Evolutionary conservation across 2,888 invertebrate species (phyloP).

Genomic region (Orthonychiurus folsomi): DNA sequence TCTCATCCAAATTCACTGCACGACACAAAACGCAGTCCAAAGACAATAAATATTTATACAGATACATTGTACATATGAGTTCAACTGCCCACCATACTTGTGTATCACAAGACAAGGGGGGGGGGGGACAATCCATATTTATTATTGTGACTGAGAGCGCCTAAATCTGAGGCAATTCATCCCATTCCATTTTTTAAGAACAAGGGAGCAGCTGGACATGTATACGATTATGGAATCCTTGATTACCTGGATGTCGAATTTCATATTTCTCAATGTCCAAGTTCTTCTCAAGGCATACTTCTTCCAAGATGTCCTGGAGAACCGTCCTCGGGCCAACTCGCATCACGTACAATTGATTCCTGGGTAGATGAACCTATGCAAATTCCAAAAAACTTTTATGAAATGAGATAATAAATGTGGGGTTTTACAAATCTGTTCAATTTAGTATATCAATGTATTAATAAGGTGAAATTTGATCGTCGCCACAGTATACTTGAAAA

Average conservation of each 20-base stretch:
- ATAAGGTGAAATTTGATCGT: conserved; percentile 6
- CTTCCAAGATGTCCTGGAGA: conserved; percentile 58
- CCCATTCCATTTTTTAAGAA: no score
- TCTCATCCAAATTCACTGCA: conserved; percentile 54
- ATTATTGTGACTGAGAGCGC: background rate
- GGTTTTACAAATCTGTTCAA: background rate
- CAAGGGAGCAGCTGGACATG: no score
- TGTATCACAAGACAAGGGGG: background rate
- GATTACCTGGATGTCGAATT: conserved; percentile 61
- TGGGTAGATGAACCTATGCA: conserved; percentile 60
- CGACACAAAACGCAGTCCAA: conserved; percentile 30
- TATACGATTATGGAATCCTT: background rate
- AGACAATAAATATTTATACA: background rate
- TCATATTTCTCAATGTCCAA: conserved; percentile 64
- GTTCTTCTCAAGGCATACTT: conserved; percentile 67
- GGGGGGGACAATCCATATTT: background rate
- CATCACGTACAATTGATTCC: conserved; percentile 68
- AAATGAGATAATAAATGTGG: conserved; percentile 2
- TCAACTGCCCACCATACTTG: background rate
- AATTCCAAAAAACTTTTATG: conserved; percentile 20
- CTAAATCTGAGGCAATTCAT: no score
- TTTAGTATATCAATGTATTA: background rate
- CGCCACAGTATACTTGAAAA: no score
- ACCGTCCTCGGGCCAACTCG: conserved; percentile 61
- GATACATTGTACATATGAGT: background rate